phyloP scores from a whole-genome alignment of 2,797 vertebrate species.

The Lates japonicus region DNA sequence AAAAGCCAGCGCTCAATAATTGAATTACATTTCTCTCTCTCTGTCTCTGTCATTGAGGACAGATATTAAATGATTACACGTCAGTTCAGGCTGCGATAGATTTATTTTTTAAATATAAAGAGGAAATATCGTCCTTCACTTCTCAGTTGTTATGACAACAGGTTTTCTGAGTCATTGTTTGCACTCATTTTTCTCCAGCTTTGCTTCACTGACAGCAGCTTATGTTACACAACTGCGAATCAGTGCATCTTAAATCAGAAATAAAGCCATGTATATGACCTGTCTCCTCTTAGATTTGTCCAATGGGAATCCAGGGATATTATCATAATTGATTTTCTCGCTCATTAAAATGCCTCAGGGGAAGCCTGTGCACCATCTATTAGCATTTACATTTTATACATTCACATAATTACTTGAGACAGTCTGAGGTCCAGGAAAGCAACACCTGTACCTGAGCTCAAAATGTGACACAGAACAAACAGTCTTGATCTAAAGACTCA shows the following conservation, averaged over 20 bases:
- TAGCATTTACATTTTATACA: neutral
- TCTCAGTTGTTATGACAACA: slow-evolving; percentile 79
- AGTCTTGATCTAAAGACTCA: neutral
- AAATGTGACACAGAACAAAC: neutral
- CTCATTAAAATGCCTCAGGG: neutral
- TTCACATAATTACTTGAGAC: neutral
- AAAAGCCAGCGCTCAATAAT: neutral
- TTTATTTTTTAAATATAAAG: neutral
- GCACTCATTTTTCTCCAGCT: slow-evolving; percentile 18
- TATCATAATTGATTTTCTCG: neutral
- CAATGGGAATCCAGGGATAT: neutral
- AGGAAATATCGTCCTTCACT: slow-evolving; percentile 22
- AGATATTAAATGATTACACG: neutral
- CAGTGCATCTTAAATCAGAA: neutral
- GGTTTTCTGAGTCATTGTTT: slow-evolving; percentile 48
- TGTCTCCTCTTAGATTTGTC: neutral
- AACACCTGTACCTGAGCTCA: neutral
- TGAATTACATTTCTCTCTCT: neutral
- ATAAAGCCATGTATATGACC: neutral
- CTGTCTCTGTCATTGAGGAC: accelerated
- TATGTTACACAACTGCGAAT: slow-evolving; percentile 27
- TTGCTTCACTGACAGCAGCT: slow-evolving; percentile 1
- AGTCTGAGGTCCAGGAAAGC: neutral
- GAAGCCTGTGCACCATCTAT: neutral
- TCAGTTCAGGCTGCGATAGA: neutral